Conservation (phyloP, 1,140 invertebrate species). For the Drosophila suzukii region DNA sequence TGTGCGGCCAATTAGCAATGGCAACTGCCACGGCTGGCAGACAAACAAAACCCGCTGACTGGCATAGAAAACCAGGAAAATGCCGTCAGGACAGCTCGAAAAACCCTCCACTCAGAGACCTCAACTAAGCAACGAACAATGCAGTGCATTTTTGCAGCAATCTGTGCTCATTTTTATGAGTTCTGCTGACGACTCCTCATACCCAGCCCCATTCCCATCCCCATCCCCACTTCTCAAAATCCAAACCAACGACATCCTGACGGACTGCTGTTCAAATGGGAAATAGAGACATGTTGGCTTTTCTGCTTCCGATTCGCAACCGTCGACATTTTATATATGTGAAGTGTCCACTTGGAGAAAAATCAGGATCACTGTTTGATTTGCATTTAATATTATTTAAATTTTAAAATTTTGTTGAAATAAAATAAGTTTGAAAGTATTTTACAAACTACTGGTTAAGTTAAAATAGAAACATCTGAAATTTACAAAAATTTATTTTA, state of each 20-base stretch:
- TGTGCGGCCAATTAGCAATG: slow-evolving; percentile 75
- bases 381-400: background rate
- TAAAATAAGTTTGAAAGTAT: too few relatives aligned
- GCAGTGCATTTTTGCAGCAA: slow-evolving; percentile 59
- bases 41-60: slow-evolving; percentile 70
- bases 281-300: slow-evolving; percentile 82
- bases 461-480: too few relatives aligned
- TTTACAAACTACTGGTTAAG: too few relatives aligned
- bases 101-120: slow-evolving; percentile 18
- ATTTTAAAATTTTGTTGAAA: too few relatives aligned
- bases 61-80: slow-evolving; percentile 37
- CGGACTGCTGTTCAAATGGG: slow-evolving; percentile 66
- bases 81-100: slow-evolving; percentile 24
- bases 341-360: slow-evolving; percentile 6
- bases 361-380: background rate
- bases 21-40: slow-evolving; percentile 42
- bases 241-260: slow-evolving; percentile 27
- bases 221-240: slow-evolving; percentile 22
- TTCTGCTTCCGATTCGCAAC: slow-evolving; percentile 75
- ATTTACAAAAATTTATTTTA: too few relatives aligned
- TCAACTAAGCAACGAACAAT: slow-evolving; percentile 33
- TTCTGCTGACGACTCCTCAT: slow-evolving; percentile 62
- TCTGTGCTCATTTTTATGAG: slow-evolving; percentile 70
- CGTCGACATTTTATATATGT: slow-evolving; percentile 53
- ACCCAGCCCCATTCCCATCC: too few relatives aligned